These are phyloP conservation scores for Chaunax sp. DNA, from an alignment of 2,797 vertebrate genomes.

Conservation along the genomic window DNA sequence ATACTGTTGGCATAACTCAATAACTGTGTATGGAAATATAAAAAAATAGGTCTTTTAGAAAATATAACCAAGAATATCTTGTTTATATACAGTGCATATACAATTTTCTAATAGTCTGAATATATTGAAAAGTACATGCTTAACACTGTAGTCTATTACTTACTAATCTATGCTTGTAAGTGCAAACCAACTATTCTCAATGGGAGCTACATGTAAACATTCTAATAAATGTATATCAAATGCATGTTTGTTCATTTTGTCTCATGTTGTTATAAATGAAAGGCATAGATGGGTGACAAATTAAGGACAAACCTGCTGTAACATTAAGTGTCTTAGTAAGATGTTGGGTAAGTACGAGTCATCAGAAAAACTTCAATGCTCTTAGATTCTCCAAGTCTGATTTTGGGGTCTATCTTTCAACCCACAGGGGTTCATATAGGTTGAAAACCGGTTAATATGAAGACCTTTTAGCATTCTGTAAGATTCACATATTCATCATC, in stretches of 20 bases:
- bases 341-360: too few species aligned
- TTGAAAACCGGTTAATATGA: too few species aligned
- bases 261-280: background rate
- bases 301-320: too few species aligned
- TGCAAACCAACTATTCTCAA: slow-evolving; percentile 1
- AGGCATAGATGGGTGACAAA: background rate
- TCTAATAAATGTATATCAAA: slow-evolving; percentile 29
- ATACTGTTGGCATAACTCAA: background rate
- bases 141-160: background rate
- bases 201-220: background rate
- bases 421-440: too few species aligned
- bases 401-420: too few species aligned
- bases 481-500: too few species aligned
- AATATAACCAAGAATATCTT: background rate
- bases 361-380: too few species aligned
- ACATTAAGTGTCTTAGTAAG: too few species aligned
- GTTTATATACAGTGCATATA: background rate
- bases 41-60: slow-evolving; percentile 1
- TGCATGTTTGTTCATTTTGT: slow-evolving; percentile 4
- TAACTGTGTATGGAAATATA: background rate
- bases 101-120: slow-evolving; percentile 2
- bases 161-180: background rate
- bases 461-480: too few species aligned
- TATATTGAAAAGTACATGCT: background rate
- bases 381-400: too few species aligned